Conservation (phyloP, 2,797 vertebrate genomes). For the Tympanoctomys barrerae region DNA sequence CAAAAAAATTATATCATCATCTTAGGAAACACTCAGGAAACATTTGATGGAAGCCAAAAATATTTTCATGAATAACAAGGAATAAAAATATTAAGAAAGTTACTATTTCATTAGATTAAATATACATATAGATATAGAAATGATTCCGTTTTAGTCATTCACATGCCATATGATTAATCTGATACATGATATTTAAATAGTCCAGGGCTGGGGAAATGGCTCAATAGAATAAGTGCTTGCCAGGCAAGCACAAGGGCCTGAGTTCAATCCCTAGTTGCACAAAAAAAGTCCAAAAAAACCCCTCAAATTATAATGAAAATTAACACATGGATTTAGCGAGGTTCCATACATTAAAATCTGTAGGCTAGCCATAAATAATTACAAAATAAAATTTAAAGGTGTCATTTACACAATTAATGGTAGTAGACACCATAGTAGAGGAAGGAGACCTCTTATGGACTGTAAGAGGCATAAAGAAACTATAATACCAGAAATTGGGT, state of each 20-base stretch:
- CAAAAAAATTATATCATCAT: constrained; percentile 43
- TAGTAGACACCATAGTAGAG: neutral
- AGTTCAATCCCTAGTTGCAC: no score
- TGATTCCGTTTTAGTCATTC: constrained; percentile 25
- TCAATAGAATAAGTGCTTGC: no score
- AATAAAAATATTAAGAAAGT: neutral
- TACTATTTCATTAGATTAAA: neutral
- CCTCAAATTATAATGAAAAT: constrained; percentile 36
- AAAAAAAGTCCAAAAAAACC: neutral
- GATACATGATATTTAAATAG: neutral
- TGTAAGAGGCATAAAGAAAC: neutral
- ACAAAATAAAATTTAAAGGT: neutral
- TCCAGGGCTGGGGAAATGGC: no score
- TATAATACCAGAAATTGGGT: neutral
- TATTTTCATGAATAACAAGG: neutral
- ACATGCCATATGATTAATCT: neutral
- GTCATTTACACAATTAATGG: neutral
- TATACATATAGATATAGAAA: neutral
- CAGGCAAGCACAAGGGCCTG: no score
- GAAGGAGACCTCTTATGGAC: neutral
- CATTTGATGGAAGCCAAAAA: neutral
- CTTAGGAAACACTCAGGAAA: neutral
- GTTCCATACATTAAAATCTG: neutral
- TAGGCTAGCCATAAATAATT: neutral
- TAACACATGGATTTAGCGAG: neutral